These are phyloP conservation scores for Hoplodrina blanda DNA, from an alignment of 2,888 invertebrate species.

Conservation along the genomic window DNA sequence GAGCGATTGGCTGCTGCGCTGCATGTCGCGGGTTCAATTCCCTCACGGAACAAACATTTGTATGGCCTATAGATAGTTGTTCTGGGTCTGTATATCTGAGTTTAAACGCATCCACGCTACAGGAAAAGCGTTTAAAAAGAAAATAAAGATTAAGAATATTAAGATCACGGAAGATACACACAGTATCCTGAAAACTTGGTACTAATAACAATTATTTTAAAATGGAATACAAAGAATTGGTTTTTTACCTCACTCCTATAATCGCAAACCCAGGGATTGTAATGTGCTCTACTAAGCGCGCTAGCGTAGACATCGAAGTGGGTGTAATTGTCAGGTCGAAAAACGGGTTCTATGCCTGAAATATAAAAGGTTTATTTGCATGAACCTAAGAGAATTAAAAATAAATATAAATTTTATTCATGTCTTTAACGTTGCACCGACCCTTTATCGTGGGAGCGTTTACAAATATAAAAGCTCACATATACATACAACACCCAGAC, in stretches of 20 bases:
- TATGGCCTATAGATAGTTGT: too few relatives aligned
- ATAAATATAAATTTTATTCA: not conserved
- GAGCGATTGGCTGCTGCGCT: too few relatives aligned
- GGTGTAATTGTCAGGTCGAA: slow-evolving; percentile 37
- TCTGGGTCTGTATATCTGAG: too few relatives aligned
- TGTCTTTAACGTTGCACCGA: too few relatives aligned
- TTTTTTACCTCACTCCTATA: slow-evolving; percentile 55
- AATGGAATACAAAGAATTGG: not conserved
- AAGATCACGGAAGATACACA: not conserved
- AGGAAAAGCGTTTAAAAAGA: too few relatives aligned
- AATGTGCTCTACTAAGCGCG: slow-evolving; percentile 51
- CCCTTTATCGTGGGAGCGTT: too few relatives aligned
- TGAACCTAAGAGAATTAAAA: not conserved
- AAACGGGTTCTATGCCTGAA: slow-evolving; percentile 40
- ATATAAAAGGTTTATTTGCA: not conserved
- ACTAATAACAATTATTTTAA: not conserved
- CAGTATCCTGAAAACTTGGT: not conserved
- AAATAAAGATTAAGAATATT: too few relatives aligned
- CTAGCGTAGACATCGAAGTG: slow-evolving; percentile 52
- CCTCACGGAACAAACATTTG: too few relatives aligned
- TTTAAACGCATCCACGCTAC: too few relatives aligned
- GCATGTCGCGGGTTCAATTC: too few relatives aligned
- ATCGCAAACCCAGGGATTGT: slow-evolving; percentile 55
- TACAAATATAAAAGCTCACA: too few relatives aligned
- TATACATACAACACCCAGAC: too few relatives aligned